Base-by-base conservation (phyloP, 2,888 invertebrate genomes). In the Stenoptilia bipunctidactyla region DNA sequence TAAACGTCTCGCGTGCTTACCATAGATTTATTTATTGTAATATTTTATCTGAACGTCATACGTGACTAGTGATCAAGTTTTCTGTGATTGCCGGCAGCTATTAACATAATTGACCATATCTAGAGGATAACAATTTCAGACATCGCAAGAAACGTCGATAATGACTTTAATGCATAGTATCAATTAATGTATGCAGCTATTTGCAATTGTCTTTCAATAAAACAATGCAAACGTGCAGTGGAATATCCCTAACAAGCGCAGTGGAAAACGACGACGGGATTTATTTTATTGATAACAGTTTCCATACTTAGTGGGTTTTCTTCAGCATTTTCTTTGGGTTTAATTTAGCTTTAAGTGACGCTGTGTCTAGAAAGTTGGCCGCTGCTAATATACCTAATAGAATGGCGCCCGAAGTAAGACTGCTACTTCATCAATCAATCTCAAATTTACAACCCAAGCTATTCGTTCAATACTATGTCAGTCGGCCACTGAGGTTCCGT, bases 401-500 rank as follows among this genome's bases (percentile, higher is more conserved):
- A n/a, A 3, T 20, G 20, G 20, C 20, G 20, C 20, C 20, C 20
- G 20, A 20, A 20, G 20, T 20, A 20, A 20, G 8, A 20, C 20
- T 20, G 20, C 20, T 3, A n/a, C n/a, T 20, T 8, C 20, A 20
- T 20, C 20, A 20, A 30, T 30, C 30, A 30, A 30, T 30, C 30
- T n/a, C 30, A 4, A 8, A 20, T 20, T 20, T 30, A n/a, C 30
- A 12, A 30, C n/a, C 12, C 12, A n/a, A 30, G 30, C n/a, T 12
- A 30, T 12, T 30, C 30, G 30, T n/a, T 30, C 30, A 12, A 30
- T 30, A 30, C 30, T 30, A 10, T 74, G 76, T 79, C 68, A 79
- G 74, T 75, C 62, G 73, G 74, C 53, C 76, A 56, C 48, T 48
- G 46, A 45, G 59, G 64, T 63, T 73, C 80, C 82, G 76, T 60